phyloP scores from a whole-genome alignment of 1,140 invertebrate species.

The Pomacea maculata region DNA sequence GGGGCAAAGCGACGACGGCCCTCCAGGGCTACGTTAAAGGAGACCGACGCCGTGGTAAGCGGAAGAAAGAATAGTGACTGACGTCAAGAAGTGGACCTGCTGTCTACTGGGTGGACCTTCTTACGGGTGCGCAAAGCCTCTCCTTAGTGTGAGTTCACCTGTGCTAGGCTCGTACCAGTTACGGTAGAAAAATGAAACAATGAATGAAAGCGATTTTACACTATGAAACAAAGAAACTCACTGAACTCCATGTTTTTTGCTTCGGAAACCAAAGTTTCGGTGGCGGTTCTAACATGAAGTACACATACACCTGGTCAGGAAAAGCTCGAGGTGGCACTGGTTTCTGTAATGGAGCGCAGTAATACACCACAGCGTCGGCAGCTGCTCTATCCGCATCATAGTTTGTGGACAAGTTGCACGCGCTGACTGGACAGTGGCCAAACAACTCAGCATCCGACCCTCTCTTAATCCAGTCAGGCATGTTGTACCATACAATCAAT shows the following conservation, averaged over 20 bases:
- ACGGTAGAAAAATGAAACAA: neutral
- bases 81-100: too few species aligned
- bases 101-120: too few species aligned
- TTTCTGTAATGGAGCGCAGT: neutral
- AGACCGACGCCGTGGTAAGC: neutral
- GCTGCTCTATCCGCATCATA: too few species aligned
- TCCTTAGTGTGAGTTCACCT: too few species aligned
- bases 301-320: neutral
- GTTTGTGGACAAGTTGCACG: too few species aligned
- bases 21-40: neutral
- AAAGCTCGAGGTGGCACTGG: neutral
- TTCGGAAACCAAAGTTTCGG: fast-evolving
- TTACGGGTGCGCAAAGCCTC: too few species aligned
- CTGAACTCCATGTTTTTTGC: neutral
- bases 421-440: too few species aligned
- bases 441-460: too few species aligned
- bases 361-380: neutral
- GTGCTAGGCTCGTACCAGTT: neutral
- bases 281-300: neutral
- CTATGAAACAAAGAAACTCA: neutral
- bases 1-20: neutral
- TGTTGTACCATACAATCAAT: too few species aligned
- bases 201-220: neutral
- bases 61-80: too few species aligned
- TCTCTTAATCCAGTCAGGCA: too few species aligned